Conservation (phyloP, 2,797 vertebrate species). For the Morelia viridis region DNA sequence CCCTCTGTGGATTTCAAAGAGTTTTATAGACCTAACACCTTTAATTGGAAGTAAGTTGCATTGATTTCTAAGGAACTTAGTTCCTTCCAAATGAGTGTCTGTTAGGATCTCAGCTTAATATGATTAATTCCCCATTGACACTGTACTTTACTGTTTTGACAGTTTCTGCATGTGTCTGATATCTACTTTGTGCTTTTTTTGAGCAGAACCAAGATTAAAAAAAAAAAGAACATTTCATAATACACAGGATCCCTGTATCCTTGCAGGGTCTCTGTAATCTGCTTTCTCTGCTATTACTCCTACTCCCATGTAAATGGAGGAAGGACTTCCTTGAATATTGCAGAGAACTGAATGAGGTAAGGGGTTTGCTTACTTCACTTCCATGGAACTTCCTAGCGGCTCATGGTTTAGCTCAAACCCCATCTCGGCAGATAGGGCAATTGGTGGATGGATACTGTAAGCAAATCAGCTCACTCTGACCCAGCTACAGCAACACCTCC, state of each 20-base stretch:
- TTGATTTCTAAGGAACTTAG: constrained; percentile 21
- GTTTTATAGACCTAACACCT: constrained; percentile 42
- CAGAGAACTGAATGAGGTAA: neutral
- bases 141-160: constrained; percentile 55
- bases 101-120: constrained; percentile 33
- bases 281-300: neutral
- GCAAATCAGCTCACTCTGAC: neutral
- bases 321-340: neutral
- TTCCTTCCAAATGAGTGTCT: constrained; percentile 9
- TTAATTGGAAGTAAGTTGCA: constrained; percentile 43
- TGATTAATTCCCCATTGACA: constrained; percentile 47
- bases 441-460: neutral
- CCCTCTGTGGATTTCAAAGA: constrained; percentile 48
- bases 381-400: neutral
- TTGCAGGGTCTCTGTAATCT: neutral
- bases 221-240: constrained; percentile 3
- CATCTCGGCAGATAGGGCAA: neutral
- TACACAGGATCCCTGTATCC: neutral
- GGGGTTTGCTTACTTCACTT: neutral
- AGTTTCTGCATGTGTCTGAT: constrained; percentile 5
- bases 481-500: neutral
- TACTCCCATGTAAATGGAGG: neutral
- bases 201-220: neutral
- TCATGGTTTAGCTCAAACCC: neutral
- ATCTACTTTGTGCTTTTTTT: constrained; percentile 35